These are phyloP conservation scores for Gavia stellata DNA, from an alignment of 2,113 vertebrate species.

Conservation along the genomic window DNA sequence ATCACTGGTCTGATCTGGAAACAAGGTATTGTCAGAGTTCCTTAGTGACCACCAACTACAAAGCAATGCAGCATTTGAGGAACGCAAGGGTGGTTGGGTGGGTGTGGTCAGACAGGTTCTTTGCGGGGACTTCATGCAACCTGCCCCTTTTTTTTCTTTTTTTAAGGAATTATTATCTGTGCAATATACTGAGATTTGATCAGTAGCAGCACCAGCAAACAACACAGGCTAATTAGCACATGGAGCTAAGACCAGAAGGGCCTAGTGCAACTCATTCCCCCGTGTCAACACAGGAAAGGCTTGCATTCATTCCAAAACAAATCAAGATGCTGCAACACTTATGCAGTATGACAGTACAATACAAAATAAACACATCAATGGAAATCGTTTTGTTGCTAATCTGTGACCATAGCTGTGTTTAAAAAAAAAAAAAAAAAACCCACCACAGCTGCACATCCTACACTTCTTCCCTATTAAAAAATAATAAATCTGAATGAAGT, in stretches of 20 bases:
- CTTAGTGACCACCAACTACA: background rate
- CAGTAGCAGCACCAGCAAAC: background rate
- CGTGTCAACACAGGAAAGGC: background rate
- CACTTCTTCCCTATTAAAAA: background rate
- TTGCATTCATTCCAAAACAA: background rate
- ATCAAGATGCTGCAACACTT: background rate
- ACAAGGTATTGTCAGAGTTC: no score
- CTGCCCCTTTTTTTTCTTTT: background rate
- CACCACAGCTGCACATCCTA: background rate
- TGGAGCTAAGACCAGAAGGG: background rate
- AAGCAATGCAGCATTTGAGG: background rate
- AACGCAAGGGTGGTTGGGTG: rapidly evolving
- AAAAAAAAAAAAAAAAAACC: background rate
- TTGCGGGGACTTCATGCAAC: background rate
- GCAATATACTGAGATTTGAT: background rate
- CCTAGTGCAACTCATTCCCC: background rate
- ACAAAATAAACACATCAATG: background rate
- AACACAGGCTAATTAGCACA: background rate
- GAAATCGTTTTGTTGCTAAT: background rate
- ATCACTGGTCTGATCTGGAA: background rate
- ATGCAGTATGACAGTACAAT: background rate
- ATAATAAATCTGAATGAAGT: no score
- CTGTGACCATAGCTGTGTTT: background rate
- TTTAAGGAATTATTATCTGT: background rate
- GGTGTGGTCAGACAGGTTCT: background rate